Evolutionary conservation across 1,140 invertebrate species (phyloP), one percentile per base, ranked within the genome.

Genomic region (Drosophila subobscura): DNA sequence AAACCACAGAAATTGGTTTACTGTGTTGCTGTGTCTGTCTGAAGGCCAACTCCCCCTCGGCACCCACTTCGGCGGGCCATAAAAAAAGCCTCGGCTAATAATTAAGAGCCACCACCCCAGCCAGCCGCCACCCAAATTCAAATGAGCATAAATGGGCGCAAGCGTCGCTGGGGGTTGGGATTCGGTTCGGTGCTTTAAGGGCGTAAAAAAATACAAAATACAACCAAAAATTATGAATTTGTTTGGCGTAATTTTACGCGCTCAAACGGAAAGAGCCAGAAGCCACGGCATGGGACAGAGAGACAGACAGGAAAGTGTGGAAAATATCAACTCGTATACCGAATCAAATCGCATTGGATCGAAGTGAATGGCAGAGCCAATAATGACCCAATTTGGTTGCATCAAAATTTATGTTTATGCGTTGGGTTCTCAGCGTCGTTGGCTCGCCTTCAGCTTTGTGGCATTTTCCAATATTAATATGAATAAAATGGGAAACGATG

Each of bases 371-470:
- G 23, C 44, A 3, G 58, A 57, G 80, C 83, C 81, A 86, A 86
- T 86, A 86, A 86, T 86, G 81, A 86, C 81, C 81, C 83, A 86
- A 86, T 86, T 86, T 88, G 58, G 70, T 86, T 86, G 74, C 83
- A 81, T 81, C 71, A 71, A 73, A 86, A 86, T 86, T 86, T 86
- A 86, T 86, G 81, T 86, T 86, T 86, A 81, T 81, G 78, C 55
- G 73, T 42, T 42, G 52, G 80, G 59, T 60, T 59, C 37, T 42
- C 29, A 45, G 55, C 53, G 52, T 54, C 63, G 22, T 72, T 66
- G 29, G 29, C 29, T 33, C 29, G 29, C 47, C 33, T 46, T 5
- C 40, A 23, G 2, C 10, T 40, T 77, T 44, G 12, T 45, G 49
- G 37, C 55, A 72, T 71, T 74, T 78, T 73, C 77, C 79, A 83